Evolutionary conservation across 2,888 invertebrate species (phyloP), one percentile per base, ranked within the genome.

Genomic region (Augiades crinisus): DNA sequence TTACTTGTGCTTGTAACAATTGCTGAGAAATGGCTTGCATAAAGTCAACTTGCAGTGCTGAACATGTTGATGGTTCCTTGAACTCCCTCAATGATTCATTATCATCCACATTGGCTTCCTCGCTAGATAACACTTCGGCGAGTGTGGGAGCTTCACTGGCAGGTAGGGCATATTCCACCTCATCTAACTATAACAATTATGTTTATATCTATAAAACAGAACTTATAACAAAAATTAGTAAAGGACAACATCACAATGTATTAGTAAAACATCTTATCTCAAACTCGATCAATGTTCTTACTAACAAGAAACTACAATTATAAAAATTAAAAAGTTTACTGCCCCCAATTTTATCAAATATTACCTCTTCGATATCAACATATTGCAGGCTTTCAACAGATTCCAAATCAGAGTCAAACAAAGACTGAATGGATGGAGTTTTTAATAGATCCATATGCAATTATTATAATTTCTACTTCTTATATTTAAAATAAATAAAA

Each of bases 1-100:
- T 44, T 87, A 96, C 97, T 67, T 94, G 93, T 37, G 98, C 98
- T 53, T 97, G 96, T 57, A 92, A 86, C 14, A 98, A 90, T 81
- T 98, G 98, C 16, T 97, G 93, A 2, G 98, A 96, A 44, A 98
- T 93, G 57, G 96, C 97, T 77, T 97, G 96, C 54, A 98, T 87
- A 55, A 97, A 85, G 36, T 89, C 88, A 24, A 81, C 78, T 72
- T 89, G 88, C 6, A 89, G 69, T 13, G 84, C 83, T 33, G 87
- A 85, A 61, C 87, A 87, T 41, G 74, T 69, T n/a, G 67, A 56
- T 5, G 81, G 74, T 46, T 85, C 82, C 47, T 78, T 75, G 41
- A 57, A 45, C 36, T 61, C 54, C 59, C 75, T 75, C 3, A 57
- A 46, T 13, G 57, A 55, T 38, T 68, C 63, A 56, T 63, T 68